These are phyloP conservation scores for Drosophila biarmipes DNA, from an alignment of 1,140 invertebrate genomes.

Conservation along the genomic window DNA sequence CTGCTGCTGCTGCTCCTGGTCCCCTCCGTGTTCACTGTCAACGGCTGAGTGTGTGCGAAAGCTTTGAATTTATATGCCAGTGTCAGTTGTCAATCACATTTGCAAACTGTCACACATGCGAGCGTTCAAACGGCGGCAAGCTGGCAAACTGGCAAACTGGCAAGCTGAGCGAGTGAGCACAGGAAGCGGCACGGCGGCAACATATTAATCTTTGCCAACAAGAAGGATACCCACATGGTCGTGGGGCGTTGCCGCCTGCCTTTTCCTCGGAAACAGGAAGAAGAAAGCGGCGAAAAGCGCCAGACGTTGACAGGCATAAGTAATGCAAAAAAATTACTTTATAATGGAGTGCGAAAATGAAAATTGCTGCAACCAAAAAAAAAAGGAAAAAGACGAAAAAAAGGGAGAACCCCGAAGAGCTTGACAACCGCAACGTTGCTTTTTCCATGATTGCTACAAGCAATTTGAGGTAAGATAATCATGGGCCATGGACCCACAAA, in stretches of 20 bases:
- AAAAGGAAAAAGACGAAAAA: background rate
- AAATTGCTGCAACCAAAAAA: constrained; percentile 63
- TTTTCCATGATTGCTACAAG: constrained; percentile 78
- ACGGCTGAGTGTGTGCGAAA: constrained; percentile 51
- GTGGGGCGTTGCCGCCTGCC: constrained; percentile 35
- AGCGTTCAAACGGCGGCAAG: constrained; percentile 22
- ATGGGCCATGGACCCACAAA: constrained; percentile 46
- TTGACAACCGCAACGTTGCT: constrained; percentile 47
- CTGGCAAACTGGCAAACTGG: background rate
- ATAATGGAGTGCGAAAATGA: constrained; percentile 83
- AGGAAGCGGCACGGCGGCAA: constrained; percentile 66
- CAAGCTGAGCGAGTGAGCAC: constrained; percentile 58
- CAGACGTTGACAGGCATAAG: constrained; percentile 80
- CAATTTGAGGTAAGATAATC: constrained; percentile 82
- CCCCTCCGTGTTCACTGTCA: constrained; percentile 48
- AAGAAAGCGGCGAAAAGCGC: constrained; percentile 56
- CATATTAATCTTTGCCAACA: constrained; percentile 82
- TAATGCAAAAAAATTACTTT: constrained; percentile 83
- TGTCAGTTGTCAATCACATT: constrained; percentile 83
- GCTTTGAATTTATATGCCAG: constrained; percentile 82
- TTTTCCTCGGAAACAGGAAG: constrained; percentile 68
- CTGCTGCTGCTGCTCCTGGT: constrained; percentile 21
- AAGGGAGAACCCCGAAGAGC: background rate
- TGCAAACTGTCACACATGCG: constrained; percentile 81
- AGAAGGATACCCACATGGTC: constrained; percentile 52